A percentile compares a stretch with the other conserved stretches of the same genome.
These are phyloP conservation scores for Protosalanx chinensis DNA, from an alignment of 2,797 vertebrate genomes.

Conservation along the genomic window DNA sequence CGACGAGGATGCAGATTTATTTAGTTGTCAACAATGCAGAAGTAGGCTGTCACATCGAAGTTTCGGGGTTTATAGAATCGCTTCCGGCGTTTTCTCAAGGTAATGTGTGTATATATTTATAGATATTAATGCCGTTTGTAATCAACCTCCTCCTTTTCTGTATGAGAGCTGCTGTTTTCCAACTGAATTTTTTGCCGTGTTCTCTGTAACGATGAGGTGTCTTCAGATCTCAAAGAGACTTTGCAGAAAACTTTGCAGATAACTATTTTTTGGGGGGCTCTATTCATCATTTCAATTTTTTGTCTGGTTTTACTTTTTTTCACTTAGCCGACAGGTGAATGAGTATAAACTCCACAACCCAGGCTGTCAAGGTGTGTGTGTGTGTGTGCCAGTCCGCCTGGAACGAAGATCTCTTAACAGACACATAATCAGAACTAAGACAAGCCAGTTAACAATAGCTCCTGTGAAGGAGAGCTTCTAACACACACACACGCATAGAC, in stretches of 20 bases:
- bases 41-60: neutral
- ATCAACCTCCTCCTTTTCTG: no score
- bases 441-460: constrained; percentile 32
- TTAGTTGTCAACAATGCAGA: constrained; percentile 41
- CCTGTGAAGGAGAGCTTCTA: constrained; percentile 21
- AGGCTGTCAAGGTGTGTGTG: neutral
- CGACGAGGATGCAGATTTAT: constrained; percentile 43
- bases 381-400: constrained; percentile 2
- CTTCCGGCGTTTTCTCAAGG: neutral
- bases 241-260: no score
- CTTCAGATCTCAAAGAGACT: no score
- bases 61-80: neutral
- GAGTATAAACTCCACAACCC: no score
- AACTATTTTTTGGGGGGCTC: no score
- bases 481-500: constrained; percentile 1
- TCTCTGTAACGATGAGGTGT: no score
- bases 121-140: no score
- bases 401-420: constrained; percentile 5
- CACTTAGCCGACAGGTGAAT: neutral
- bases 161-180: no score
- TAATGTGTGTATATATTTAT: neutral
- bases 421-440: constrained; percentile 30
- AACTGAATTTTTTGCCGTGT: no score
- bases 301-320: neutral
- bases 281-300: no score